Conservation (phyloP, 2,113 vertebrate species). For the Aepyceros melampus region DNA sequence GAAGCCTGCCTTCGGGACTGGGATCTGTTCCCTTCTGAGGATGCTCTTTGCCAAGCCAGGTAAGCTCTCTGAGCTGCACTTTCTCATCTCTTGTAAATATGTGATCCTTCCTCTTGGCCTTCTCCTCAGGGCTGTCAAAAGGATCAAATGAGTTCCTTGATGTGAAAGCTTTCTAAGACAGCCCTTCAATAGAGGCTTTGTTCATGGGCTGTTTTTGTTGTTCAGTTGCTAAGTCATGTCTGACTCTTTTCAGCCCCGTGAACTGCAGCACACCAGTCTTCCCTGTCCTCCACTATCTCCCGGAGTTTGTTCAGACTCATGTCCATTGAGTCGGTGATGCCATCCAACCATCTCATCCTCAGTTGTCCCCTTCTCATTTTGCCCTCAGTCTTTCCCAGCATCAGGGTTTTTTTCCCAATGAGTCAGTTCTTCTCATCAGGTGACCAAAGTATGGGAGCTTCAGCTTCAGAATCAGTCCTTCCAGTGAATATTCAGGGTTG, state of each 20-base stretch:
- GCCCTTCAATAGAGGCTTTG: background rate
- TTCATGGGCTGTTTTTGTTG: background rate
- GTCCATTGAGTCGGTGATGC: background rate
- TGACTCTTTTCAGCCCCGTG: accelerated
- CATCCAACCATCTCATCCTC: background rate
- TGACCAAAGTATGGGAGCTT: background rate
- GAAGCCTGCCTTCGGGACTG: background rate
- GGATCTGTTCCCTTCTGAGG: background rate
- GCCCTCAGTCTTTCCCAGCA: background rate
- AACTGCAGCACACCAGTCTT: background rate
- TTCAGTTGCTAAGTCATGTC: background rate
- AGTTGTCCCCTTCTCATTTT: background rate
- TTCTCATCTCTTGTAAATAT: accelerated
- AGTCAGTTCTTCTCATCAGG: background rate
- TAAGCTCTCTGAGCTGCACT: background rate
- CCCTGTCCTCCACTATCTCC: background rate
- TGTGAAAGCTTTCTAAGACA: background rate
- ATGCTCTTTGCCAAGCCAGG: background rate
- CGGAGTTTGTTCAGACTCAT: background rate
- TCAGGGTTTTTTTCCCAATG: background rate
- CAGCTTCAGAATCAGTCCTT: background rate
- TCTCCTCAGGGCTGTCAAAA: background rate
- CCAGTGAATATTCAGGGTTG: background rate
- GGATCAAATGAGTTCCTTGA: background rate
- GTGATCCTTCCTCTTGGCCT: background rate